Base-by-base conservation (phyloP, 2,797 vertebrate genomes). In the Lacerta agilis region DNA sequence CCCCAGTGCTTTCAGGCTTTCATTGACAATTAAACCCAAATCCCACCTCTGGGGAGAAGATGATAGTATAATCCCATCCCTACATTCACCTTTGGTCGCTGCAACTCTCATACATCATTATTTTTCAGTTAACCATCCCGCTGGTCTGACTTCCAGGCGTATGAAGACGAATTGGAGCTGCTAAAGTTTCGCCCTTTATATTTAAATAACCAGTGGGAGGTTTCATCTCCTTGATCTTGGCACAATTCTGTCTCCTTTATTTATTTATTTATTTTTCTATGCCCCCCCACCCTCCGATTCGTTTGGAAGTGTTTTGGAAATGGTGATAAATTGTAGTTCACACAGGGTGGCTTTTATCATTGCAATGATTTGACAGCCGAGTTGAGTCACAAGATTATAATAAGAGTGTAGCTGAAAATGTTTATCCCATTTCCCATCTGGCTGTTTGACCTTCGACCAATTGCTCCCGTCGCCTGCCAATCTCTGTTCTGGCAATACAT, bases 391-490 rank as follows among this genome's bases (percentile, higher is more conserved):
- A 83, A 86, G 88, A 93, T 90, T 90, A 92, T 41, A 93, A 93
- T 93, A 88, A 94, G 92, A 87, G 92, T 89, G 92, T 71, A 4
- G 83, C 86, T 93, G 92, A 78, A 93, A 94, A 92, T 93, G 93
- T 95, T 94, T 94, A 92, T 85, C 83, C 94, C 91, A 55, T 93
- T 95, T 96, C 93, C 92, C 69, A 61, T 90, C 13, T 93, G 94
- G 88, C 88, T 88, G 94, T 95, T 94, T 95, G 95, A 95, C 96
- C 95, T 88, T 87, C 0, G 82, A 80, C 93, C 85, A 90, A 64
- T 94, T 91, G 94, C 94, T 91, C 95, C 92, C 93, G 87, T 91
- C 91, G 92, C 91, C 25, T 29, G 94, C 93, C 95, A 95, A 90
- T 95, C 95, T 94, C 92, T 87, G 79, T 88, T 69, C 95, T 95